Base-by-base conservation (phyloP, 2,888 invertebrate species). In the Schrankia costaestrigalis region DNA sequence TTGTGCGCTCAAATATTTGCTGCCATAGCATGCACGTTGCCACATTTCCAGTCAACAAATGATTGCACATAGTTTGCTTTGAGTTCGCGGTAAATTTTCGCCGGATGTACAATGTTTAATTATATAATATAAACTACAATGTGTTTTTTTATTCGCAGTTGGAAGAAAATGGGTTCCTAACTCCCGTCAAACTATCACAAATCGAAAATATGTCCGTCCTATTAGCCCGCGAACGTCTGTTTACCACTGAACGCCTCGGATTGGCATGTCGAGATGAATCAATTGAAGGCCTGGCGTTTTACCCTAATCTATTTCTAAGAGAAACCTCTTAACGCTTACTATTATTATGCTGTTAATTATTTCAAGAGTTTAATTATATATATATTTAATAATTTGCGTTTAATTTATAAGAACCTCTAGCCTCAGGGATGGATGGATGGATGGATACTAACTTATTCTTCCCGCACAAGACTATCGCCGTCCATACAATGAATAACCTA, bases 191-290 rank as follows among this genome's bases (percentile, higher is more conserved):
- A 77, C 85, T 99, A 34, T 95, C 98, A 2, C 93, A 94, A 69
- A 81, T 91, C 7, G 89, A 94, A 26, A 95, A 95, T 28, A 93
- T 98, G 24, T 96, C 98, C 8, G 91, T 98, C 22, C 89, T 98
- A 21, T 83, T 99, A 38, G 97, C 98, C 0, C 95, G 95, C 53
- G 98, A 99, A 80, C 91, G 96, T 32, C 89, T 99, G 17, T 87
- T 95, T 38, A 93, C 95, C 2, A 93, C 97, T 1, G 99, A 99
- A 79, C 92, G 93, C 43, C 89, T 91, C 55, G 98, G 97, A 0
- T 90, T 92, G 61, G 92, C 96, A 2, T 99, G 98, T 70, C 90
- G 99, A 35, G 99, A 99, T 81, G 98, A 99, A 73, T 94, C 96
- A 0, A 94, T 98, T 35, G 97, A 98, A 85, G 98, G 98, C 5